phyloP scores from a whole-genome alignment of 1,140 invertebrate species.

The Drosophila takahashii region DNA sequence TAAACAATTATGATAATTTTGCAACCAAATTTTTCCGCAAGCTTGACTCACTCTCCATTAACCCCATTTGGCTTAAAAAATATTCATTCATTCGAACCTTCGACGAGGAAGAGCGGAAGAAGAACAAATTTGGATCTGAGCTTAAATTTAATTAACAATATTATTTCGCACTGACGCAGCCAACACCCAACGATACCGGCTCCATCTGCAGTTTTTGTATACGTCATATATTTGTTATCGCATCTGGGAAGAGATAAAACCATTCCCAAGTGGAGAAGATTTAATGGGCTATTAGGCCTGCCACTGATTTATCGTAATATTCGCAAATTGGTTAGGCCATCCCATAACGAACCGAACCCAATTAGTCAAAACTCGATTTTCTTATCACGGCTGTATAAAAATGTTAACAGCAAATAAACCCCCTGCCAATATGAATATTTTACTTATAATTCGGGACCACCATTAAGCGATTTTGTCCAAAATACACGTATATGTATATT shows the following conservation, averaged over 20 bases:
- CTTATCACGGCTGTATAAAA: conserved; percentile 37
- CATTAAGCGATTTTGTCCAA: background rate
- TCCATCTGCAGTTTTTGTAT: conserved; percentile 33
- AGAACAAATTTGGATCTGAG: conserved; percentile 25
- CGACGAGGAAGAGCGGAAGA: conserved; percentile 27
- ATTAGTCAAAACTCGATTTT: conserved; percentile 43
- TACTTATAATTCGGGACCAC: conserved; percentile 4
- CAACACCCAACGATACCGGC: conserved; percentile 30
- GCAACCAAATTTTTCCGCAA: conserved; percentile 6
- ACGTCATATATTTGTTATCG: conserved; percentile 29
- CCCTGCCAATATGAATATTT: conserved; percentile 18
- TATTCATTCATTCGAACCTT: conserved; percentile 14
- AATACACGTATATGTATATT: conserved; percentile 11
- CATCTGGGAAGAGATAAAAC: conserved; percentile 22
- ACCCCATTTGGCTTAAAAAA: conserved; percentile 13
- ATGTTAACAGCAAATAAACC: conserved; percentile 54
- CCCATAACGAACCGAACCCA: conserved; percentile 13
- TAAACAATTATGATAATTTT: conserved; percentile 13
- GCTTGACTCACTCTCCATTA: conserved; percentile 27
- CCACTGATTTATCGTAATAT: conserved; percentile 46
- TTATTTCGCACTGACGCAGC: conserved; percentile 40
- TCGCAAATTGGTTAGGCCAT: conserved; percentile 22
- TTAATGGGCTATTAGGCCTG: background rate
- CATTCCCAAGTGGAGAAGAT: conserved; percentile 15
- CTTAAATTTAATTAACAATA: conserved; percentile 49